Conservation (phyloP, 1,140 invertebrate genomes). For the Dryas iulia region DNA sequence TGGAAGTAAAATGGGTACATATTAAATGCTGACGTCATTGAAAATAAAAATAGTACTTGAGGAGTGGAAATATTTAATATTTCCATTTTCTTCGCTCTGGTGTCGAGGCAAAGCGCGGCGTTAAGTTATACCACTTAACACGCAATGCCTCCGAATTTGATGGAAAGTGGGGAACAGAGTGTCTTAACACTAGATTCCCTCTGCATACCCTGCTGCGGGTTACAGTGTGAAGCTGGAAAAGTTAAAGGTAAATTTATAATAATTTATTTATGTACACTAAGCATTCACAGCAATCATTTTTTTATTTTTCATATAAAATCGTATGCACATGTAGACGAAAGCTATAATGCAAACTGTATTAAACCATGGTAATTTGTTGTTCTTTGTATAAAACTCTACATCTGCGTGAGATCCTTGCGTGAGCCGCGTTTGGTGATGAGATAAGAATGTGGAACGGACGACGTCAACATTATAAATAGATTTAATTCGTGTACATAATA, state of each 20-base stretch:
- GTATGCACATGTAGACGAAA: neutral
- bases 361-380: neutral
- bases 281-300: neutral
- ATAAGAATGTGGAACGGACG: slow-evolving; percentile 67
- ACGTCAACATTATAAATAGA: slow-evolving; percentile 74
- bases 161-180: no score
- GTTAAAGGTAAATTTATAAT: no score
- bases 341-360: neutral
- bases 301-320: neutral
- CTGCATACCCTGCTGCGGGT: no score
- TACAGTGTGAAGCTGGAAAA: no score
- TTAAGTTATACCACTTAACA: no score
- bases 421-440: slow-evolving; percentile 51
- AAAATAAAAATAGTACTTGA: neutral
- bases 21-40: neutral
- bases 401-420: slow-evolving; percentile 54
- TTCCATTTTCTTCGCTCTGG: no score
- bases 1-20: slow-evolving; percentile 41
- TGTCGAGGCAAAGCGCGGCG: no score
- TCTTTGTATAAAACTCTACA: slow-evolving; percentile 33
- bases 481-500: slow-evolving; percentile 57
- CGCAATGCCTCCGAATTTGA: no score
- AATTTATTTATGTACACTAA: no score
- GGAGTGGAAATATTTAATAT: no score
- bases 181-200: no score